Conservation (phyloP, 1,140 invertebrate genomes). For the Caenorhabditis inopinata region DNA sequence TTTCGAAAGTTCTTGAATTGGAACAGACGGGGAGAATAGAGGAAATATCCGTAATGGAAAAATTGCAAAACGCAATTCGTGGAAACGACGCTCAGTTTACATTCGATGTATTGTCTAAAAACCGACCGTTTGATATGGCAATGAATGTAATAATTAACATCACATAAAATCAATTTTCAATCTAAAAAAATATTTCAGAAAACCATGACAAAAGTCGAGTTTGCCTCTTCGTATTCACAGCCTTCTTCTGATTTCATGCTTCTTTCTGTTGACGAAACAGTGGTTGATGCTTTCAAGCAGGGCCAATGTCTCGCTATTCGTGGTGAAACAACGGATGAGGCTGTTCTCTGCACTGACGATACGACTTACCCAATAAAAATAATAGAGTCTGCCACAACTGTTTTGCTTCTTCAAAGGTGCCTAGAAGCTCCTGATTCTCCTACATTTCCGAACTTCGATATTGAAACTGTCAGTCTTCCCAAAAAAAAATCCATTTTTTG, state of each 20-base stretch:
- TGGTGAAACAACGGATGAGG: not conserved
- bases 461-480: not conserved
- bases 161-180: not conserved
- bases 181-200: not conserved
- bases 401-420: not conserved
- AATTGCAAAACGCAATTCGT: not conserved
- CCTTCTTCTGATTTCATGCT: not conserved
- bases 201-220: not conserved
- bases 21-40: not conserved
- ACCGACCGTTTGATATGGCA: not conserved
- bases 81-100: not conserved
- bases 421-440: not conserved
- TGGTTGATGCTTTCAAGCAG: not conserved
- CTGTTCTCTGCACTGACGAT: not conserved
- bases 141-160: not conserved
- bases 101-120: not conserved
- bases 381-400: not conserved
- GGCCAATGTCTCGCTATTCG: not conserved
- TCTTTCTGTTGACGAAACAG: slow-evolving; percentile 1
- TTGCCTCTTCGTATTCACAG: not conserved
- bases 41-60: not conserved
- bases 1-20: too few relatives aligned
- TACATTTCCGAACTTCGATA: not conserved
- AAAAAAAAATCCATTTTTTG: too few relatives aligned
- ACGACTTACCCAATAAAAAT: not conserved